Evolutionary conservation across 2,113 vertebrate species (phyloP), one percentile per base, ranked within the genome.

Genomic region (Gallinago undulata): DNA sequence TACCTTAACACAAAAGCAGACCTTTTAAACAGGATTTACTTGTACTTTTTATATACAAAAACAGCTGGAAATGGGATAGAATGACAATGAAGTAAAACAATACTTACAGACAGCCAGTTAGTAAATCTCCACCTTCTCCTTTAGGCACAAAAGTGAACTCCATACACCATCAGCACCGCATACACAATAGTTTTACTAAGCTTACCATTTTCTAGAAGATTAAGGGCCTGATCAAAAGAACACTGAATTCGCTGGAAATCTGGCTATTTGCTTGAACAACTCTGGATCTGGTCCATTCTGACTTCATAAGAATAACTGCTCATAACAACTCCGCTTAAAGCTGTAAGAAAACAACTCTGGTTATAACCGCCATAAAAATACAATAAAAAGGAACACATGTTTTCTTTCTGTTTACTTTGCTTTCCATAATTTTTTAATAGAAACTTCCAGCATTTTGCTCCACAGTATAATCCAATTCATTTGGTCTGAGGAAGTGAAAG

Each of bases 41-140:
- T 64, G 19, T 84, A 67, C 35, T 83, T 87, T 89, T 84, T 91
- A 48, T 87, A 56, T 25, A 89, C 48, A 92, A 55, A 90, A 93
- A 86, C 91, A 97, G 43, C 88, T 94, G 89, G 84, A 77, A 93
- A 91, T 33, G 82, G 69, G 89, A 89, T 3, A 59, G 84, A 94
- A 87, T 85, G 78, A 92, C 43, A 96, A 66, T 69, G 67, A 95
- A 93, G 33, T 95, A 84, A 94, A 96, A 97, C 64, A 91, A 94
- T 89, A 68, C 68, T 73, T 81, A 75, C 7, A 51, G 74, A 86
- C 56, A 77, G 39, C 28, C 64, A 72, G 62, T 93, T 67, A 70
- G 69, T 80, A 93, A 96, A 91, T 91, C 63, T 95, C 67, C 70
- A 82, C 51, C 83, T 76, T 66, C 55, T 76, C 64, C 60, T 87